These are phyloP conservation scores for Octonoba sinensis DNA, from an alignment of 2,888 invertebrate species.

Conservation along the genomic window DNA sequence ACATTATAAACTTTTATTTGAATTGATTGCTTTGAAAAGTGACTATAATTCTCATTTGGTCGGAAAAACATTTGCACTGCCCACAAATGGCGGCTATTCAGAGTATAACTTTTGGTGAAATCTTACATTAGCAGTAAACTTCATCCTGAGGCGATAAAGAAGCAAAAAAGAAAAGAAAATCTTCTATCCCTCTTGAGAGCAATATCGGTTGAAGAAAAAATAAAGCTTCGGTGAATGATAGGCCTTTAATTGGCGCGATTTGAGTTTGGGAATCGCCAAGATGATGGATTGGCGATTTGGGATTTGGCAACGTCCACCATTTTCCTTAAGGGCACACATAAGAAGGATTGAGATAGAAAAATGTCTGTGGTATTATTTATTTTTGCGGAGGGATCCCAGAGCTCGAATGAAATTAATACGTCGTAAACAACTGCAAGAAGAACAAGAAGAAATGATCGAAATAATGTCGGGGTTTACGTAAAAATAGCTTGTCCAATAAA, in stretches of 20 bases:
- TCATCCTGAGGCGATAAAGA: conserved; percentile 39
- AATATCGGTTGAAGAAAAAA: conserved; percentile 33
- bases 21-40: too few species aligned
- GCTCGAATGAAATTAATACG: conserved; percentile 55
- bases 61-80: neutral
- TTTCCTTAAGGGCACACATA: conserved; percentile 30
- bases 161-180: conserved; percentile 16
- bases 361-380: conserved; percentile 46
- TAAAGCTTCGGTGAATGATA: conserved; percentile 46
- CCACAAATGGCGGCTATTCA: conserved; percentile 30
- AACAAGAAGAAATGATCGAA: conserved; percentile 25
- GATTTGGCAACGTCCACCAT: conserved; percentile 24
- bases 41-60: too few species aligned
- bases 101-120: neutral
- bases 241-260: conserved; percentile 62
- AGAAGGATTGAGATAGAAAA: conserved; percentile 17
- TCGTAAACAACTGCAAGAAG: conserved; percentile 47
- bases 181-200: conserved; percentile 27
- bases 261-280: conserved; percentile 60
- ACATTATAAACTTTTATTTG: too few species aligned
- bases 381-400: conserved; percentile 25
- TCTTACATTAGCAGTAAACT: conserved; percentile 34
- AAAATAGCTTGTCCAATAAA: conserved; percentile 32
- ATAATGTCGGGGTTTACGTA: conserved; percentile 35
- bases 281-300: conserved; percentile 58